Conservation (phyloP, 92 coral and sea anemone genomes). For the Bergia puertoricense region DNA sequence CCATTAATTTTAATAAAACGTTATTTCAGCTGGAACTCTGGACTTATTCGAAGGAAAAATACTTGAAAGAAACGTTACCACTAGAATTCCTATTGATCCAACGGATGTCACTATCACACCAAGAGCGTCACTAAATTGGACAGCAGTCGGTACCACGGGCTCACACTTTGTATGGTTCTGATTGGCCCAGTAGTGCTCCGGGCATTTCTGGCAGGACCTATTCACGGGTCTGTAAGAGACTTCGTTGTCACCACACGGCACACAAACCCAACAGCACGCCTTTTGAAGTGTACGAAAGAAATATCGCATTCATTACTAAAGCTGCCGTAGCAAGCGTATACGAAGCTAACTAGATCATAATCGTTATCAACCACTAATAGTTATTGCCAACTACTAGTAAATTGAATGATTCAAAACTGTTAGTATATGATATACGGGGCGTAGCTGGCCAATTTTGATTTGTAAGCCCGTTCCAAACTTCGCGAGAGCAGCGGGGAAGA, state of each 20-base stretch:
- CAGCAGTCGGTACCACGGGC: conserved; percentile 69
- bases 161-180: conserved; percentile 75
- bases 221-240: conserved; percentile 78
- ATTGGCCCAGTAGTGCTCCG: conserved; percentile 75
- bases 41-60: not conserved
- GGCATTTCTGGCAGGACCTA: conserved; percentile 65
- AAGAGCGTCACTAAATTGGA: conserved; percentile 64
- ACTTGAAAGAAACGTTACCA: not conserved
- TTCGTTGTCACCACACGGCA: conserved; percentile 72
- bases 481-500: too few species aligned
- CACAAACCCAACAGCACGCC: conserved; percentile 91
- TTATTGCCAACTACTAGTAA: too few species aligned
- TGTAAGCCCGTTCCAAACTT: too few species aligned
- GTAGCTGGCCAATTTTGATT: too few species aligned
- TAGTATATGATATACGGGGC: too few species aligned
- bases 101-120: conserved; percentile 71
- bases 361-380: too few species aligned
- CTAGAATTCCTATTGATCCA: conserved; percentile 56
- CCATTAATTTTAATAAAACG: conserved; percentile 7
- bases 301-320: not conserved
- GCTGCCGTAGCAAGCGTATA: not conserved
- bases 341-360: too few species aligned
- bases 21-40: not conserved
- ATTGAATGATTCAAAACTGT: too few species aligned
- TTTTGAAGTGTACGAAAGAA: conserved; percentile 7